Evolutionary conservation across 2,113 vertebrate species (phyloP), one percentile per base, ranked within the genome.

Genomic region (Morone chrysops): DNA sequence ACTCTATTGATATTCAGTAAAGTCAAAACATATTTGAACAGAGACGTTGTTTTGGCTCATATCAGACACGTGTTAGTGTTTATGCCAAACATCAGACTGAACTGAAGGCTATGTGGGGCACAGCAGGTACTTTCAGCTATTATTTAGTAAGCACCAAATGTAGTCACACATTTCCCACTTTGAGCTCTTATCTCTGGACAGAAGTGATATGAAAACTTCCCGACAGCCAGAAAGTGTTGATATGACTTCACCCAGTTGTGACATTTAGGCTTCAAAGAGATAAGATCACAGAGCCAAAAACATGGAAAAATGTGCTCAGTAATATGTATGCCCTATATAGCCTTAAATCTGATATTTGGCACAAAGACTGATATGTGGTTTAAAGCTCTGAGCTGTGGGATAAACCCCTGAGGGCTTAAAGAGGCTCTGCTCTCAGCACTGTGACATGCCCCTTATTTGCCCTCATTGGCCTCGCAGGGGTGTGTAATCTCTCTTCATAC

Each of bases 391-490:
- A 80, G 85, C 90, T 76, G 70, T 70, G 69, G 65, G 86, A 90
- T 92, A 88, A 92, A 90, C 79, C 78, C 75, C 62, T 76, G 65
- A 80, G 57, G 68, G 89, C 22, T 90, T 84, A 83, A 45, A 82
- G 81, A 73, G 86, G 73, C 72, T 87, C 80, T 83, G 74, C 71
- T 83, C 85, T 81, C 85, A 70, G 70, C 51, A 13, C 80, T 61
- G 78, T 84, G 79, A 87, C 84, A 68, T 80, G 78, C 14, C 61
- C 69, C 41, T 80, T 86, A 53, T 83, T 84, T 87, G 78, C 62
- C 78, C 84, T 84, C 68, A 43, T 5, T 85, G 61, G 54, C 76
- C 81, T 54, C 2, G 78, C 78, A 61, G 73, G 75, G 80, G 53
- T 63, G 40, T 38, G 13, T 87, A 89, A 90, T 90, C 85, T 69